Evolutionary conservation across 2,888 invertebrate genomes (phyloP), one percentile per base, ranked within the genome.

Genomic region (Agriopis aurantiaria): DNA sequence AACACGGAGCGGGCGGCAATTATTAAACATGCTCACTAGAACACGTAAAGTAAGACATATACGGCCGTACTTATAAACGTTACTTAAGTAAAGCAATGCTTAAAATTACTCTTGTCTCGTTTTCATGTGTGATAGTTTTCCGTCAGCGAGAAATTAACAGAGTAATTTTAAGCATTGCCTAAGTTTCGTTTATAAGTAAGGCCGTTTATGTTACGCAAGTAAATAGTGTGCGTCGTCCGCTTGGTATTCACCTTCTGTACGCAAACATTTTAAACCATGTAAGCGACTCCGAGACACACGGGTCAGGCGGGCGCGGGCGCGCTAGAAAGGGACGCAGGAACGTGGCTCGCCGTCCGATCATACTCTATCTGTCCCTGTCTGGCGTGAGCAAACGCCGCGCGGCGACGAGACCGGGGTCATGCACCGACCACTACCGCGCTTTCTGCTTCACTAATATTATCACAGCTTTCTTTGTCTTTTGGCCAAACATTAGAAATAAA

Each of bases 321-420:
- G 8, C 55, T 55, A 41, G 55, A 55, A 41, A 55, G 55, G 55
- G 55, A 55, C n/a, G 55, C 55, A 55, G 11, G 33, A 41, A n/a
- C 41, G 55, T n/a, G 55, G 41, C 40, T 52, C 8, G 55, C 41
- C 41, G 8, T 55, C 55, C n/a, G 10, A 9, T 53, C 12, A 8
- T n/a, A 55, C 40, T 8, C 40, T 43, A 1, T 41, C 14, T 57
- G 43, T 41, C 56, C 56, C 17, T 43, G 17, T 57, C 43, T 57
- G 43, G 41, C 41, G 43, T 14, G 56, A 57, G 17, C 14, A 12
- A 7, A 53, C 12, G 43, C 5, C n/a, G 14, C 14, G 56, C 43
- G 56, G 56, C 56, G 43, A 43, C 56, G 56, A 6, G n/a, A 17
- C 56, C 43, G 43, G 17, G 40, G n/a, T 8, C n/a, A 55, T 7